Evolutionary conservation across 2,113 vertebrate species (phyloP).

Genomic region (Brienomyrus longianalis): DNA sequence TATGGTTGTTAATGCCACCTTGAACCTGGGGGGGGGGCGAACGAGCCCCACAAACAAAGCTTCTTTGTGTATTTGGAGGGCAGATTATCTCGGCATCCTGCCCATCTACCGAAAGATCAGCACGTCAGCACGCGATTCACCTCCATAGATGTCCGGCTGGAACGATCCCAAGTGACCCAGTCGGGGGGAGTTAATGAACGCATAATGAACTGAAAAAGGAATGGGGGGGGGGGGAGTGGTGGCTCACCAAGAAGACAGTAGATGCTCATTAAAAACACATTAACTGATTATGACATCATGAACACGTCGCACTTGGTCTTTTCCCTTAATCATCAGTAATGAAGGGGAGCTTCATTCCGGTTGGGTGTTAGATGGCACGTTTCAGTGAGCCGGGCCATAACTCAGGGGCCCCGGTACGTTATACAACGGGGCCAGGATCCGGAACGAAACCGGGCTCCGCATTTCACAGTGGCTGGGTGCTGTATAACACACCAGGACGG

Average conservation of each 20-base stretch:
- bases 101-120: slow-evolving; percentile 22
- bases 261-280: slow-evolving; percentile 53
- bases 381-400: slow-evolving; percentile 52
- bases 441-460: neutral
- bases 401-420: neutral
- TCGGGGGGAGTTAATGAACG: slow-evolving; percentile 27
- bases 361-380: slow-evolving; percentile 50
- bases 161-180: slow-evolving; percentile 32
- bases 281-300: slow-evolving; percentile 49
- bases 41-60: slow-evolving; percentile 44
- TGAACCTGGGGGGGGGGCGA: slow-evolving; percentile 41
- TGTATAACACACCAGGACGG: neutral
- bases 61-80: slow-evolving; percentile 45
- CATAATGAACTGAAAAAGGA: slow-evolving; percentile 24
- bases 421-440: neutral
- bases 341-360: slow-evolving; percentile 41
- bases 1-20: slow-evolving; percentile 42
- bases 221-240: neutral
- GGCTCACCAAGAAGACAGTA: slow-evolving; percentile 34
- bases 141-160: neutral
- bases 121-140: neutral
- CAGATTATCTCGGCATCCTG: slow-evolving; percentile 23
- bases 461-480: neutral
- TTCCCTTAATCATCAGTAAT: slow-evolving; percentile 54
- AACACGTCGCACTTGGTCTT: slow-evolving; percentile 54